Base-by-base conservation (phyloP, 2,113 vertebrate genomes). In the Sigmodon hispidus region DNA sequence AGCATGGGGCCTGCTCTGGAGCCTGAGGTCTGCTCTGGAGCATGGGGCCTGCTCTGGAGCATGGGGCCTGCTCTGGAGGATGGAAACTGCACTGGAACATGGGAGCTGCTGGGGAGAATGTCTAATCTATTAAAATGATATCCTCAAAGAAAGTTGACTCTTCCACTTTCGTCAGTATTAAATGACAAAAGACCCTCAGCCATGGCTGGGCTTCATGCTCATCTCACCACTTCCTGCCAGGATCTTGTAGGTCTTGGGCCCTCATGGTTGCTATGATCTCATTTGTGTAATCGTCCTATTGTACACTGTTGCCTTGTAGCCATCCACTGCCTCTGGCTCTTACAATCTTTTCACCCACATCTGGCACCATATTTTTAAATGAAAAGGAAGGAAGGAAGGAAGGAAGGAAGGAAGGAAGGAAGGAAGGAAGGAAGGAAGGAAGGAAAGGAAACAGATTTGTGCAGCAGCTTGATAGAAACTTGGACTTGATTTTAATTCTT, bases 41-140 rank as follows among this genome's bases (percentile, higher is more conserved):
- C 24, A 43, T 15, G 36, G 79, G n/a, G n/a, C n/a, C n/a, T n/a
- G n/a, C n/a, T n/a, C n/a, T n/a, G n/a, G n/a, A n/a, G n/a, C n/a
- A n/a, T 43, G 55, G 79, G 79, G 24, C 55, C n/a, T 16, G 57
- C 24, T 19, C n/a, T 61, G 57, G 80, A 59, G n/a, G 13, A 43
- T 15, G 36, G 79, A n/a, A n/a, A n/a, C n/a, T n/a, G n/a, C n/a
- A n/a, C n/a, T n/a, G n/a, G n/a, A n/a, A n/a, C n/a, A n/a, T 43
- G 55, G 79, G 79, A n/a, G 36, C n/a, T 16, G 57, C 24, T 19
- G n/a, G n/a, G n/a, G n/a, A n/a, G n/a, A n/a, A n/a, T n/a, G n/a
- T n/a, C 4, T 1, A 0, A 16, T n/a, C n/a, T 26, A 29, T n/a
- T 61, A 2, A 7, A 13, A n/a, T 29, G n/a, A 61, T 13, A 61